Evolutionary conservation across 1,140 invertebrate genomes (phyloP), one percentile per base, ranked within the genome.

Genomic region (Drosophila seguyi): DNA sequence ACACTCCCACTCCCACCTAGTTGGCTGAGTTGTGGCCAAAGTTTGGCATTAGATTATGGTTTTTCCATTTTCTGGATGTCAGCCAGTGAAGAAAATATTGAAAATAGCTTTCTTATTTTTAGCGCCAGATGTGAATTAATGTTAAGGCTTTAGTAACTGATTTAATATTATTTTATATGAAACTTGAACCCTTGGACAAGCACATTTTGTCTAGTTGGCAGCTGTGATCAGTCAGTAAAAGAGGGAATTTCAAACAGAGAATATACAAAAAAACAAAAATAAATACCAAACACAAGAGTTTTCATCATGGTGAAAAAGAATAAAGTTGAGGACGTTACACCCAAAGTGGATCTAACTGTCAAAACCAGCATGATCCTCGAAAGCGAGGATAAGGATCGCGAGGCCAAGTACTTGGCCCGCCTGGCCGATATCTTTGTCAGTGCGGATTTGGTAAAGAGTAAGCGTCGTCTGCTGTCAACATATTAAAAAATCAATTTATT

Each of bases 21-120:
- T 58, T 41, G 42, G n/a, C 62, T 59, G 53, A 76, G 47, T 59
- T 81, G 79, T 75, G 62, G 62, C 44, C 62, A 13, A 53, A 75
- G 34, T 61, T 68, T 76, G 75, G 62, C 63, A 77, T 77, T 69
- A 45, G 62, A 77, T 77, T 78, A 62, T 41, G 74, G 47, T 38
- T 39, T 75, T 65, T 62, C n/a, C 20, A 48, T 41, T 58, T 72
- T 50, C 66, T 72, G 66, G 42, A 58, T 22, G 36, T 48, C 34
- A 48, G 68, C 66, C 69, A 72, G 53, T 2, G n/a, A 31, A 36
- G 36, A 27, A 50, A 72, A 59, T 58, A 29, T 72, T 71, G 18
- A 59, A 58, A 42, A 58, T 48, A 13, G 22, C 5, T 18, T 29
- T 29, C 29, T 13, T 50, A 48, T 29, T 27, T 48, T 27, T 1